A percentile compares a stretch with the other conserved stretches of the same genome.
Conservation (phyloP, 2,113 vertebrate genomes). For the Toxotes jaculatrix region DNA sequence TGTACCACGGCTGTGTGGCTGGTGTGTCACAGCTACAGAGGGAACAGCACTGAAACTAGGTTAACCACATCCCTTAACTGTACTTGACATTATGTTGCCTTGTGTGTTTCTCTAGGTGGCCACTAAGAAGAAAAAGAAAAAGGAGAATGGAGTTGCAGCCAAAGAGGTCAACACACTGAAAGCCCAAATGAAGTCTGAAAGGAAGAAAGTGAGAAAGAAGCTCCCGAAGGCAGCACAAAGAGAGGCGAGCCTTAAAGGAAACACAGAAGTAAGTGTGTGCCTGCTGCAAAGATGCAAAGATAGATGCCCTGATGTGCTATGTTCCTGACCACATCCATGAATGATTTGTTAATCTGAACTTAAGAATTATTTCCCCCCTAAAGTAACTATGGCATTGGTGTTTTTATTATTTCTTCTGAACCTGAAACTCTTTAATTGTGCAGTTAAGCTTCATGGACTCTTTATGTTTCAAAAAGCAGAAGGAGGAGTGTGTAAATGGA, state of each 20-base stretch:
- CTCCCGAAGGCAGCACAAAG: constrained; percentile 31
- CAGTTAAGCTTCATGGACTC: not conserved
- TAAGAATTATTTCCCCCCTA: not conserved
- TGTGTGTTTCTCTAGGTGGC: constrained; percentile 49
- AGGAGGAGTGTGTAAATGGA: constrained; percentile 32
- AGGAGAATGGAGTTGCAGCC: constrained; percentile 53
- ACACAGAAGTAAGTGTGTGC: constrained; percentile 32
- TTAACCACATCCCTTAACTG: not conserved
- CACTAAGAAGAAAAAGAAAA: constrained; percentile 74
- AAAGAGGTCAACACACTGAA: constrained; percentile 46
- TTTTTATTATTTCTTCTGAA: not conserved
- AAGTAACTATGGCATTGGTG: not conserved
- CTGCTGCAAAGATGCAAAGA: not conserved
- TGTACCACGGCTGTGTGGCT: not conserved
- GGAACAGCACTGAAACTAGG: not conserved
- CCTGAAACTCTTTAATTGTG: too few relatives aligned
- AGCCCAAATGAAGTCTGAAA: constrained; percentile 63
- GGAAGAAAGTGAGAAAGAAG: constrained; percentile 60
- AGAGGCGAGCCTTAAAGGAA: constrained; percentile 25
- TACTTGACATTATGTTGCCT: not conserved
- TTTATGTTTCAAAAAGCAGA: constrained; percentile 18
- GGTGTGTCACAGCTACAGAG: not conserved
- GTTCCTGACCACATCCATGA: not conserved
- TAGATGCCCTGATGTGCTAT: not conserved
- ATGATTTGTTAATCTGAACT: not conserved